phyloP scores from a whole-genome alignment of 1,140 invertebrate genomes.

The Littorina saxatilis region DNA sequence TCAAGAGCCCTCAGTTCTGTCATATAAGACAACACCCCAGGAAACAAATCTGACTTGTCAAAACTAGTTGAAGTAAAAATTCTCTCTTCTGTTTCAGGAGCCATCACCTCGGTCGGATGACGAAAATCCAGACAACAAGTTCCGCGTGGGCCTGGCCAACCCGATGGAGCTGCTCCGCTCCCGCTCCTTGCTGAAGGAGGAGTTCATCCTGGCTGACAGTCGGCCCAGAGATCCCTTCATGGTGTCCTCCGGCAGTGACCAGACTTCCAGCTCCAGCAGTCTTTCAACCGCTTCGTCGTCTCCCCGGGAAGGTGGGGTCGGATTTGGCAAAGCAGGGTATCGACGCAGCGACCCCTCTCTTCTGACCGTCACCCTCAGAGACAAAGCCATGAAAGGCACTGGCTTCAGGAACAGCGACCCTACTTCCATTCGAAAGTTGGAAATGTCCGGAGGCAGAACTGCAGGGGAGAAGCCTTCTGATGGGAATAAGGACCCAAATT shows the following conservation, averaged over 20 bases:
- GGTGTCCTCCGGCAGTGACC: conserved; percentile 56
- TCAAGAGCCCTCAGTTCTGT: no score
- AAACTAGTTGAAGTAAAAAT: no score
- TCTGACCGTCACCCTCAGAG: conserved; percentile 25
- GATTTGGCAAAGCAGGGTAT: neutral
- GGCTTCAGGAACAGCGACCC: conserved; percentile 8
- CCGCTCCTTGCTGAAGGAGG: conserved; percentile 64
- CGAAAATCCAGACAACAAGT: conserved; percentile 42
- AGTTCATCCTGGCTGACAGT: conserved; percentile 71
- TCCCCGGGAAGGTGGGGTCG: conserved; percentile 35
- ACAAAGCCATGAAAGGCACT: conserved; percentile 13
- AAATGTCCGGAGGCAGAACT: neutral
- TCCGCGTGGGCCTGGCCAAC: conserved; percentile 10
- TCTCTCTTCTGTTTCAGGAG: conserved; percentile 44
- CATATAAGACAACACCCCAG: no score
- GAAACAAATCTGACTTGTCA: no score
- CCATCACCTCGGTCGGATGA: conserved; percentile 63
- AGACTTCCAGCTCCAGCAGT: conserved; percentile 44
- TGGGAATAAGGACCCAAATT: no score
- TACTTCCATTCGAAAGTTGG: neutral
- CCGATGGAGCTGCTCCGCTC: conserved; percentile 56
- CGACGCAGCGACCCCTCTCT: conserved; percentile 26
- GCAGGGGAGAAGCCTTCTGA: neutral
- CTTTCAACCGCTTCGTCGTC: conserved; percentile 41
- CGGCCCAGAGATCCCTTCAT: conserved; percentile 64